Percentiles rank a stretch among this genome's conserved stretches.
Conservation (phyloP, 1,140 invertebrate genomes). For the Liolophura sinensis region DNA sequence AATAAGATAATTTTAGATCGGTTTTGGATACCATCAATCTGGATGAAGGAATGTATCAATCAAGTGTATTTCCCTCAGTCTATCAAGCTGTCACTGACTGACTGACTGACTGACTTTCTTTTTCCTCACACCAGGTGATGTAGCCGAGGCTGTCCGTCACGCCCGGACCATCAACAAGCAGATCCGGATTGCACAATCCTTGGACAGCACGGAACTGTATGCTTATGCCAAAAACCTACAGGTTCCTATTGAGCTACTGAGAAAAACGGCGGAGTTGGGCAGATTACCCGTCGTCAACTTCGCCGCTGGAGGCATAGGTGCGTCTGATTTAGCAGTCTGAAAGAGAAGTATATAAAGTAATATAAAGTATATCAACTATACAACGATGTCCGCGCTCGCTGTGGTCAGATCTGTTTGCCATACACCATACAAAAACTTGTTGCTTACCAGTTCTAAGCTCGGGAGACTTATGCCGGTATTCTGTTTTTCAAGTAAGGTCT, state of each 20-base stretch:
- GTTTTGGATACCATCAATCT: too few relatives aligned
- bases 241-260: constrained; percentile 43
- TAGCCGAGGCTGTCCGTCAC: constrained; percentile 48
- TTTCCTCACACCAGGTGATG: constrained; percentile 33
- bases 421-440: too few relatives aligned
- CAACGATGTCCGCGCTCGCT: neutral
- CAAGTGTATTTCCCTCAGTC: too few relatives aligned
- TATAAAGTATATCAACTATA: neutral
- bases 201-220: constrained; percentile 42
- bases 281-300: constrained; percentile 53
- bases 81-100: neutral
- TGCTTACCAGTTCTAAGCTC: too few relatives aligned
- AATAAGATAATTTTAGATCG: too few relatives aligned
- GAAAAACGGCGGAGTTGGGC: constrained; percentile 45
- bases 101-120: too few relatives aligned
- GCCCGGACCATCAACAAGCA: constrained; percentile 43
- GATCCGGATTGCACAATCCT: constrained; percentile 34
- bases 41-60: too few relatives aligned
- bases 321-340: neutral
- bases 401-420: too few relatives aligned
- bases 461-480: too few relatives aligned
- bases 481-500: too few relatives aligned
- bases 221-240: constrained; percentile 45
- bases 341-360: neutral
- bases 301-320: constrained; percentile 52